A percentile compares a stretch with the other conserved stretches of the same genome.
Conservation (phyloP, 1,140 invertebrate species). For the Drosophila burlai region DNA sequence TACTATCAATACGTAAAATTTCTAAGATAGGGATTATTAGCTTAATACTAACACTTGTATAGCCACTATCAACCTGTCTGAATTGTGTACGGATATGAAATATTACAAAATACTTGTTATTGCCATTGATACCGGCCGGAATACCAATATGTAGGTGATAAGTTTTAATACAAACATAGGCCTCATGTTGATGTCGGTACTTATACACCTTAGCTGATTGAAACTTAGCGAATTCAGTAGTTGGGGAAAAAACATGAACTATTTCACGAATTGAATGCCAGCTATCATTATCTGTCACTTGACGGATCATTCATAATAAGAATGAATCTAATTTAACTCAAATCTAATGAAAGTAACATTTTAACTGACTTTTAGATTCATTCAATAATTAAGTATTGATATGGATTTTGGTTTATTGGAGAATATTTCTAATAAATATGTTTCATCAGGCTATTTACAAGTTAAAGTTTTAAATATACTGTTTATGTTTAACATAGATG, state of each 20-base stretch:
- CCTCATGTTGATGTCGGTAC: neutral
- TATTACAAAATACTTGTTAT: slow-evolving; percentile 7
- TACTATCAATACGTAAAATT: slow-evolving; percentile 8
- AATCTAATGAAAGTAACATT: too few species aligned
- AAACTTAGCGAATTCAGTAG: neutral
- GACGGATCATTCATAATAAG: neutral
- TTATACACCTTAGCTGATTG: neutral
- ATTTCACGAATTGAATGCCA: neutral
- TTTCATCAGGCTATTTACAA: neutral
- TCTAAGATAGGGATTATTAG: slow-evolving; percentile 7
- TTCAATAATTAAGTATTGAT: too few species aligned
- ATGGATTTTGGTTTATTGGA: neutral
- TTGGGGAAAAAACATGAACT: neutral
- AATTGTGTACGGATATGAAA: slow-evolving; percentile 1
- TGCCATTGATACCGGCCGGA: neutral
- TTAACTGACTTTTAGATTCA: too few species aligned
- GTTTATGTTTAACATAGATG: neutral
- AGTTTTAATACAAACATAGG: neutral
- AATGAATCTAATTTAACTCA: too few species aligned
- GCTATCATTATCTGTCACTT: neutral
- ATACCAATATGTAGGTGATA: neutral
- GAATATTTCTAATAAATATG: neutral
- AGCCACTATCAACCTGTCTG: slow-evolving; percentile 20
- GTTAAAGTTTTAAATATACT: neutral
- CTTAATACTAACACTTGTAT: neutral